Percentiles rank a stretch among this genome's conserved stretches.
Conservation (phyloP, 2,113 vertebrate species). For the Mohoua ochrocephala region DNA sequence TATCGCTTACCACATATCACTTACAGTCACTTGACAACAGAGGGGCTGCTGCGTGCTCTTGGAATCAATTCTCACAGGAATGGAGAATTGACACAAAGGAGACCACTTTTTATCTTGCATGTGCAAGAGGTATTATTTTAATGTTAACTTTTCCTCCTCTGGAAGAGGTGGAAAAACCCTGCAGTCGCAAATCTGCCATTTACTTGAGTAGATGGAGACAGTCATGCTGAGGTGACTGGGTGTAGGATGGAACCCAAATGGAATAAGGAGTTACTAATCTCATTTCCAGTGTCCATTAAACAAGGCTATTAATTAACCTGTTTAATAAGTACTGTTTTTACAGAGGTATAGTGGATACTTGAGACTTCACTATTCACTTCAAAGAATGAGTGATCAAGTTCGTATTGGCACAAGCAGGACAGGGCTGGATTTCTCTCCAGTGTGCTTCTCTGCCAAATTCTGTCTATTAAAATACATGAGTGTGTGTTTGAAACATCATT, state of each 20-base stretch:
- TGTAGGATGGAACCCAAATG: background rate
- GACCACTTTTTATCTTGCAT: background rate
- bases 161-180: background rate
- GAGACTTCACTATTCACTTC: background rate
- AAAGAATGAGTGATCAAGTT: background rate
- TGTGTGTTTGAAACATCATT: background rate
- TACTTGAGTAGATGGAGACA: background rate
- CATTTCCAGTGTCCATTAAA: background rate
- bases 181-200: background rate
- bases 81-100: background rate
- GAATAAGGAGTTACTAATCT: background rate
- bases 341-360: background rate
- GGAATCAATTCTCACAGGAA: background rate
- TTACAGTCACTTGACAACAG: background rate
- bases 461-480: background rate
- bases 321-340: background rate
- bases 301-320: slow-evolving; percentile 13
- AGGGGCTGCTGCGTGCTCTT: background rate
- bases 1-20: background rate
- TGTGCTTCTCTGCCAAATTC: background rate
- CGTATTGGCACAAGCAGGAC: background rate
- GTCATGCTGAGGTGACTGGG: background rate
- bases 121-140: background rate
- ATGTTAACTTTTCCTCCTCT: background rate
- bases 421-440: background rate